Evolutionary conservation across 53 echinoderm and acorn worm species (phyloP), one percentile per base, ranked within the genome.

Genomic region (Arbacia lixula): DNA sequence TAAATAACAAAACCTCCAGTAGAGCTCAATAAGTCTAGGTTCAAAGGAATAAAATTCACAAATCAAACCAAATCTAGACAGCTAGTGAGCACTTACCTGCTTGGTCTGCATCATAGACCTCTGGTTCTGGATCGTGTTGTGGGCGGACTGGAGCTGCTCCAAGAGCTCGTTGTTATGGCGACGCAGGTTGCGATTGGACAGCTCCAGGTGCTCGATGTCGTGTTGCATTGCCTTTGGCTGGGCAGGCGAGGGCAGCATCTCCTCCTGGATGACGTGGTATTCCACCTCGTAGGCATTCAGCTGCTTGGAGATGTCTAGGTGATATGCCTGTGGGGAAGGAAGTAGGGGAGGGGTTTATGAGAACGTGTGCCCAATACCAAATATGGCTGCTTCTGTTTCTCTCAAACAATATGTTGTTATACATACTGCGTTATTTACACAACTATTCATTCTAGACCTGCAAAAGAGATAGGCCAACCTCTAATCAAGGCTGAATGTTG

Each of bases 251-350:
- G 92, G 92, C 39, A 95, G 90, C 94, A 94, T 94, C 66, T 94
- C 99, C 64, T 99, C 99, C 63, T 99, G 99, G 28, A 99, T 90
- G 17, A 99, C 90, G 81, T 94, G 94, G 92, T 99, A 99, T 71
- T 99, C 99, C 4, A 99, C 94, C 79, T 99, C 99, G 76, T 89
- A 99, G n/a, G 94, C 94, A 63, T 99, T 94, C 0, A 99, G 85
- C 71, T 94, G 72, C 76, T 91, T 94, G 17, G 99, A 92, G 62
- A 99, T 91, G 68, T 99, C 94, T 43, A 94, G 42, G 84, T 83
- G 80, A 87, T 90, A 99, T 1, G 94, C 92, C 99, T 99, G 77
- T 9, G 35, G 56, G 36, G n/a, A 42, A 36, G 24, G 21, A 66
- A n/a, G n/a, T n/a, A n/a, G n/a, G n/a, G n/a, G n/a, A n/a, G n/a